Base-by-base conservation (phyloP, 2,797 vertebrate species). In the Scolopax rusticola region DNA sequence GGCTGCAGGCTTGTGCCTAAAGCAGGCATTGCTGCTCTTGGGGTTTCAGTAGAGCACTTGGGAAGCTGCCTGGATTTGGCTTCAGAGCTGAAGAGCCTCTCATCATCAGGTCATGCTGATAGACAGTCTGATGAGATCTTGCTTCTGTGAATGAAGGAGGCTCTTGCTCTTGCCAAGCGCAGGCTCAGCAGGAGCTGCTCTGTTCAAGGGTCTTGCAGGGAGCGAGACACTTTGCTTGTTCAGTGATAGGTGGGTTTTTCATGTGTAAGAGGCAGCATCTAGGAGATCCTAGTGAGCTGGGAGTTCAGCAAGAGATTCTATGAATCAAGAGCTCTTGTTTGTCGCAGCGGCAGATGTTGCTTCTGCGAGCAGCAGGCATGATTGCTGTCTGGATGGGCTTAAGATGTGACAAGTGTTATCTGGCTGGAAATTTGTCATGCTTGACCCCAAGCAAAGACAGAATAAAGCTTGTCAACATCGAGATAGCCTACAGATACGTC, bases 361-460 rank as follows among this genome's bases (percentile, higher is more conserved):
- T 94, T 90, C 88, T 90, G 67, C 1, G 0, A 94, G 90, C 84
- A 92, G 92, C 81, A 89, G 84, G 64, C 81, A 27, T 56, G 74
- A 87, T 95, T 96, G 53, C 67, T 90, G 84, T 80, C 68, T 94
- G 60, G 64, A 87, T 77, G 48, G 70, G 60, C 78, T 89, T 93
- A 83, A 92, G 94, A 93, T 89, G 78, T 96, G 94, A 95, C 89
- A 96, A 82, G 93, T 89, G 59, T 89, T 95, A 92, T 87, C 86
- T 95, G 75, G 25, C 74, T 96, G 68, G 59, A 93, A 94, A 94
- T 95, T 95, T 90, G 90, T 94, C 64, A 64, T 84, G 70, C 93
- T 82, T 93, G 86, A 97, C 93, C 95, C 90, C 63, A 77, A 94
- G 94, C 84, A 77, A 93, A 94, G 77, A 36, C 17, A 41, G 56